phyloP scores from a whole-genome alignment of 2,113 vertebrate genomes.

The Barbus barbus region DNA sequence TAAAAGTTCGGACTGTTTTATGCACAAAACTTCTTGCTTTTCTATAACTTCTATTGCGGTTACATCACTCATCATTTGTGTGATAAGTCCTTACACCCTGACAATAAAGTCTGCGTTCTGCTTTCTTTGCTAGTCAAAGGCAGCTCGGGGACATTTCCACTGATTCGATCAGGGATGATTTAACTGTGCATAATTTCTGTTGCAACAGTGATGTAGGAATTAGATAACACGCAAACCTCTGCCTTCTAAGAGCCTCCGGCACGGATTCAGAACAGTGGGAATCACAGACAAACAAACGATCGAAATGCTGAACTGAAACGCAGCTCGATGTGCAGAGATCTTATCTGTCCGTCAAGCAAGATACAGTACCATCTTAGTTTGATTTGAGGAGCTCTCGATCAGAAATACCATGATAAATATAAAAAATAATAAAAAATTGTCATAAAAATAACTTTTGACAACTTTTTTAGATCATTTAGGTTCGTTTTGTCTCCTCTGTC shows the following conservation, averaged over 20 bases:
- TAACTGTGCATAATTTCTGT: conserved; percentile 25
- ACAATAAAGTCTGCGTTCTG: background rate
- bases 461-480: background rate
- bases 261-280: conserved; percentile 6
- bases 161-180: conserved; percentile 24
- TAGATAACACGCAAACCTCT: conserved; percentile 8
- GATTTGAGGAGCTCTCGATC: background rate
- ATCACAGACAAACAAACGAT: conserved; percentile 28
- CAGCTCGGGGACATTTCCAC: background rate
- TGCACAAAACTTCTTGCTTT: conserved; percentile 32
- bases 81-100: background rate
- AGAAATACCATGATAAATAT: background rate
- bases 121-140: background rate
- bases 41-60: background rate
- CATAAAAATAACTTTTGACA: background rate
- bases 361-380: background rate
- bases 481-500: background rate
- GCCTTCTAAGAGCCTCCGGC: conserved; percentile 18
- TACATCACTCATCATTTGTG: background rate
- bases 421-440: too few relatives aligned
- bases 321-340: background rate
- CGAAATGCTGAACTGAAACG: background rate
- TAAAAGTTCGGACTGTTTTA: conserved; percentile 45
- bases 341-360: conserved; percentile 11
- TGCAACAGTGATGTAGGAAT: conserved; percentile 11